Evolutionary conservation across 1,140 invertebrate species (phyloP).

Genomic region (Babylonia areolata): DNA sequence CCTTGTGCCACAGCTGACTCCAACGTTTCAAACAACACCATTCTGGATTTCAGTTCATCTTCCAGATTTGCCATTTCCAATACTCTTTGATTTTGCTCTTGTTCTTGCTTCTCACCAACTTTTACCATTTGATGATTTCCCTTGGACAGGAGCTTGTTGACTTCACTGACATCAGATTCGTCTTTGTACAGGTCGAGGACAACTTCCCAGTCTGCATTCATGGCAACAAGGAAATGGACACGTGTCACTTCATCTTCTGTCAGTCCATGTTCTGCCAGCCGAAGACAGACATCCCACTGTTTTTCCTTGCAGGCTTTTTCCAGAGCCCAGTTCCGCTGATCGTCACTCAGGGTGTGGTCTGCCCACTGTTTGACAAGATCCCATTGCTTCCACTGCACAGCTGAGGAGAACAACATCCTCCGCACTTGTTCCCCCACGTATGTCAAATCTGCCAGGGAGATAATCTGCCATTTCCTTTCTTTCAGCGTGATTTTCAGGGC

Average conservation of each 20-base stretch:
- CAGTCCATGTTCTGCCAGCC: not conserved
- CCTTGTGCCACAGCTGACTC: not conserved
- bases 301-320: not conserved
- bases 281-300: not conserved
- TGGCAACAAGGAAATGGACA: not conserved
- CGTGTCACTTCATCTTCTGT: not conserved
- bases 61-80: not conserved
- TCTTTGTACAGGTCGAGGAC: not conserved
- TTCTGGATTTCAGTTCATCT: not conserved
- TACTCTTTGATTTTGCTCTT: not conserved
- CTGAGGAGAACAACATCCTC: not conserved
- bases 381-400: not conserved
- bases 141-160: not conserved
- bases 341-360: not conserved
- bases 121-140: not conserved
- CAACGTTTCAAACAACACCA: not conserved
- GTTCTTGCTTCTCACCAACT: not conserved
- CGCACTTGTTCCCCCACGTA: not conserved
- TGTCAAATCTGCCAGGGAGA: not conserved
- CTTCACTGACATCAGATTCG: not conserved
- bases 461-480: not conserved
- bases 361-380: not conserved
- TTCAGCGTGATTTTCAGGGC: not conserved
- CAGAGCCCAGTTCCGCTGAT: not conserved
- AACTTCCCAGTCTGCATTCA: not conserved